Percentiles rank a stretch among this genome's conserved stretches.
Evolutionary conservation across 1,140 invertebrate species (phyloP).

Genomic region (Megathymus violae): DNA sequence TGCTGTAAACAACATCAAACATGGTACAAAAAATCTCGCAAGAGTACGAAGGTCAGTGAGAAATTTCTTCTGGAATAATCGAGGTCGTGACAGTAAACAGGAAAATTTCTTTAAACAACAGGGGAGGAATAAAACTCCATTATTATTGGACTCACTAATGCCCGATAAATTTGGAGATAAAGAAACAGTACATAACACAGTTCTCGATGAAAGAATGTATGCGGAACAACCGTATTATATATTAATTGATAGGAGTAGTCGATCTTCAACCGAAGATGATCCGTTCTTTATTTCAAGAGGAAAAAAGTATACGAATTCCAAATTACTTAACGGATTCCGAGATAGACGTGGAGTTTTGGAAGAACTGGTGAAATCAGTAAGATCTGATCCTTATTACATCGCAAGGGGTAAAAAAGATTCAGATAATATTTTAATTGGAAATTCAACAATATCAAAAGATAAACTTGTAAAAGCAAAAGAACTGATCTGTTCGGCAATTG

Average conservation of each 20-base stretch:
- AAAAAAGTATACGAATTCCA: conserved; percentile 60
- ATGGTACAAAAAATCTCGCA: conserved; percentile 52
- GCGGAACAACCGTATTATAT: conserved; percentile 76
- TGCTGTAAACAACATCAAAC: conserved; percentile 56
- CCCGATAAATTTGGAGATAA: conserved; percentile 11
- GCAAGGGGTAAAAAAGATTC: conserved; percentile 70
- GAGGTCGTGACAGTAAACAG: conserved; percentile 59
- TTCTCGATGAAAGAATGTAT: conserved; percentile 66
- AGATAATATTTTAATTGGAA: conserved; percentile 39
- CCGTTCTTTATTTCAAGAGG: conserved; percentile 74
- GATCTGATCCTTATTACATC: conserved; percentile 77
- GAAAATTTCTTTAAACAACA: conserved; percentile 53
- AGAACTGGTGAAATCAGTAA: conserved; percentile 71
- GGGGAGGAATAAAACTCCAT: conserved; percentile 7
- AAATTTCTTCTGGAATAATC: conserved; percentile 61
- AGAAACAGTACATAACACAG: conserved; percentile 54
- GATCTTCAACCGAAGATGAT: conserved; percentile 70
- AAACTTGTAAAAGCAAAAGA: conserved; percentile 62
- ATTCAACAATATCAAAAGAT: conserved; percentile 44
- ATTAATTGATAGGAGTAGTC: conserved; percentile 69
- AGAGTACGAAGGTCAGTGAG: conserved; percentile 41
- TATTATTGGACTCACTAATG: conserved; percentile 4
- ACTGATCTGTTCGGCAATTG: conserved; percentile 64
- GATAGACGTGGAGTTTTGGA: conserved; percentile 69
- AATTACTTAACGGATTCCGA: conserved; percentile 49